phyloP scores from a whole-genome alignment of 2,113 vertebrate genomes.

The Pagrus major region DNA sequence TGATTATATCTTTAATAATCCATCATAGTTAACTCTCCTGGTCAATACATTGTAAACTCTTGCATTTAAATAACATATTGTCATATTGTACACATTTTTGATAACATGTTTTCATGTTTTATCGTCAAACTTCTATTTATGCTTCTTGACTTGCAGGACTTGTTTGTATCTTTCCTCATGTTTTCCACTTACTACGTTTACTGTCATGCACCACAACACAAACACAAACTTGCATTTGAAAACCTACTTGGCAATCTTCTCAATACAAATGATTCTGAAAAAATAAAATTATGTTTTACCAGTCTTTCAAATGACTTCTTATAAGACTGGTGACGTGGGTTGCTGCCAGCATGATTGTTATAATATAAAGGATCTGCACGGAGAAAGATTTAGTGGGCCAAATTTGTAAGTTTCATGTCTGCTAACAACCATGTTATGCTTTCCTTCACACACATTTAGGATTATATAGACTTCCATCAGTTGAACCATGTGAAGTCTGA shows the following conservation, averaged over 20 bases:
- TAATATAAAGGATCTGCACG: neutral
- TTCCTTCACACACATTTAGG: neutral
- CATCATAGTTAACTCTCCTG: neutral
- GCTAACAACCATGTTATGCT: neutral
- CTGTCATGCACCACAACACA: too few relatives aligned
- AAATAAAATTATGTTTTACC: neutral
- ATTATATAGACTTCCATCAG: conserved; percentile 5
- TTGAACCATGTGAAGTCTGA: neutral
- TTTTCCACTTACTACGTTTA: too few relatives aligned
- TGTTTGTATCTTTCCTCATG: too few relatives aligned
- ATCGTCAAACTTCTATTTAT: too few relatives aligned
- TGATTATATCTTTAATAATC: neutral
- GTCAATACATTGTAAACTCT: neutral
- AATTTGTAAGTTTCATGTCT: neutral
- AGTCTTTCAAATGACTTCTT: neutral
- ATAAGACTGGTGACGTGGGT: neutral
- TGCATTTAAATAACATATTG: too few relatives aligned
- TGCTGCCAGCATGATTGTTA: neutral
- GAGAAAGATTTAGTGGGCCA: neutral
- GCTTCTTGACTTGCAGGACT: too few relatives aligned
- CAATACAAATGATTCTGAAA: neutral
- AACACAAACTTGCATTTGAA: too few relatives aligned
- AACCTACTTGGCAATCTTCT: too few relatives aligned
- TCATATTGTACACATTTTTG: too few relatives aligned
- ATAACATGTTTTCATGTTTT: too few relatives aligned